Evolutionary conservation across 2,113 vertebrate species (phyloP).

Genomic region (Leptocoma aspasia): DNA sequence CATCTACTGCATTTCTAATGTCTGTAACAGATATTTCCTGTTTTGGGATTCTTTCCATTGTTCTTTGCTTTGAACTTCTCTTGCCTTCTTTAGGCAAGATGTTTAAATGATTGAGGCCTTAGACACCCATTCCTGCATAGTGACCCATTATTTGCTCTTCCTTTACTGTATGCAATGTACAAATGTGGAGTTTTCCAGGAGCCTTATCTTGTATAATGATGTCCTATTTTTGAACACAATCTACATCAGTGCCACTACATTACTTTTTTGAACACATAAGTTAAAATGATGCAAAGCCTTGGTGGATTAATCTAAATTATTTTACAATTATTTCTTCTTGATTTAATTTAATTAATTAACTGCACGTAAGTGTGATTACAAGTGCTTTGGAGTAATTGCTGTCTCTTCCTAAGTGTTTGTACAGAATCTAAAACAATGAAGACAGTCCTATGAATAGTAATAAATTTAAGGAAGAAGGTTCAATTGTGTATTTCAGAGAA

Average conservation of each 20-base stretch:
- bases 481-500: not conserved
- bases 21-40: constrained; percentile 70
- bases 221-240: not conserved
- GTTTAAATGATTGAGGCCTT: constrained; percentile 26
- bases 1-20: constrained; percentile 44
- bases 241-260: not conserved
- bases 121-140: not conserved
- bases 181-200: not conserved
- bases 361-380: constrained; percentile 28
- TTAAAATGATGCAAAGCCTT: not conserved
- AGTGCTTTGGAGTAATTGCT: constrained; percentile 48
- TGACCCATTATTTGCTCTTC: not conserved
- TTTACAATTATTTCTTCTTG: constrained; percentile 46
- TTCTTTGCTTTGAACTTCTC: constrained; percentile 29
- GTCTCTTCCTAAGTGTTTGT: constrained; percentile 45
- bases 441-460: constrained; percentile 14
- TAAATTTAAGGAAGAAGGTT: not conserved
- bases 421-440: constrained; percentile 42
- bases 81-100: constrained; percentile 38
- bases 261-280: not conserved
- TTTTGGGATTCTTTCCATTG: constrained; percentile 63
- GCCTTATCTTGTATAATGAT: not conserved
- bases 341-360: constrained; percentile 62
- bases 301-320: constrained; percentile 14
- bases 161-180: not conserved